Conservation (phyloP, 2,797 vertebrate genomes). For the Benthosema pterotum region DNA sequence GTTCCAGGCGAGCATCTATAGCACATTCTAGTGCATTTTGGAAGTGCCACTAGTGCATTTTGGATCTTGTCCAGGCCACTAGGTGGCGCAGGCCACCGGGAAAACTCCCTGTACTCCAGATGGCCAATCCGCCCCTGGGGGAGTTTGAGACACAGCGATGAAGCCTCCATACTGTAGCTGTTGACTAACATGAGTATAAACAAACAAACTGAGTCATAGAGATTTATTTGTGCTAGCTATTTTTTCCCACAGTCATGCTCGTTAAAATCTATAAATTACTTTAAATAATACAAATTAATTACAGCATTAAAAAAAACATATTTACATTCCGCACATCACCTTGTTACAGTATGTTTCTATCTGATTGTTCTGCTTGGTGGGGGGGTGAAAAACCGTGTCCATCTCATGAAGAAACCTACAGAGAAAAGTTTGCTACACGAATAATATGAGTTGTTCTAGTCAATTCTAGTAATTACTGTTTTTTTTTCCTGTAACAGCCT, state of each 20-base stretch:
- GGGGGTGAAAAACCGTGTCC: slow-evolving; percentile 18
- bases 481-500: too few species aligned
- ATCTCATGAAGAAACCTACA: slow-evolving; percentile 19
- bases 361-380: slow-evolving; percentile 69
- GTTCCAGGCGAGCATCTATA: too few species aligned
- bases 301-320: slow-evolving; percentile 75
- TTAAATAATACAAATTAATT: slow-evolving; percentile 83
- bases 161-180: slow-evolving; percentile 26
- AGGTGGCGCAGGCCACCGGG: too few species aligned
- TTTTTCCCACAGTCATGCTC: slow-evolving; percentile 70
- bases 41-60: too few species aligned
- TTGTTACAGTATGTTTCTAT: slow-evolving; percentile 24
- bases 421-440: slow-evolving; percentile 27
- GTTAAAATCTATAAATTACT: slow-evolving; percentile 80
- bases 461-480: slow-evolving; percentile 1
- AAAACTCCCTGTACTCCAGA: too few species aligned
- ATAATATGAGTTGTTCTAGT: slow-evolving; percentile 3
- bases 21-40: too few species aligned
- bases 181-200: slow-evolving; percentile 12
- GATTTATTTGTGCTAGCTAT: slow-evolving; percentile 65
- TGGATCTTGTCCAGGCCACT: too few species aligned
- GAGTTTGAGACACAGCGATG: not conserved
- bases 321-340: slow-evolving; percentile 63
- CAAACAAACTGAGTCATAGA: slow-evolving; percentile 16
- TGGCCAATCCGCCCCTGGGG: too few species aligned